These are phyloP conservation scores for Coracias cyanogaster DNA, from an alignment of 2,797 vertebrate species.

Conservation along the genomic window DNA sequence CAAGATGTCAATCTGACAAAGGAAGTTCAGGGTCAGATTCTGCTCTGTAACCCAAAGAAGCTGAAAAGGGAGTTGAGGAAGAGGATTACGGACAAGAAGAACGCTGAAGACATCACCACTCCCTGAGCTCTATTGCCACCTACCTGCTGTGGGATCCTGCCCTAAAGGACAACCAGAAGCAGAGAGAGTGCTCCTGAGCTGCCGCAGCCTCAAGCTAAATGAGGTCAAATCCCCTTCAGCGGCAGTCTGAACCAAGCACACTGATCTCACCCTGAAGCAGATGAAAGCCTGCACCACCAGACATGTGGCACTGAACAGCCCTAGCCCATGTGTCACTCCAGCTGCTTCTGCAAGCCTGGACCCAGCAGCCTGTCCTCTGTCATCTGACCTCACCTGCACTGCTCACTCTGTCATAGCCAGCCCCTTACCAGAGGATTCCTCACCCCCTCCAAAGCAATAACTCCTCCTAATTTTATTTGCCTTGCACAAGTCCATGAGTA, in stretches of 20 bases:
- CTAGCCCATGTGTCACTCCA: not conserved
- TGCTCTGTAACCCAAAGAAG: not conserved
- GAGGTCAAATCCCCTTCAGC: not conserved
- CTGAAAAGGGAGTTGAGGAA: not conserved
- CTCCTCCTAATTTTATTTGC: not conserved
- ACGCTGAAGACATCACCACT: rapidly evolving
- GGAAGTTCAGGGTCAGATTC: not conserved
- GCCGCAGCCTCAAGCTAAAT: not conserved
- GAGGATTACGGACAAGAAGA: not conserved
- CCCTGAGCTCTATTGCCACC: not conserved
- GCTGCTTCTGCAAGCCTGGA: not conserved
- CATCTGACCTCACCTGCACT: not conserved
- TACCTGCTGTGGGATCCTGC: not conserved
- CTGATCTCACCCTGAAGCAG: too few species aligned
- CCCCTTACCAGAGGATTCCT: not conserved
- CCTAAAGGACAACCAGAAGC: not conserved
- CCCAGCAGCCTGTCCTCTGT: not conserved
- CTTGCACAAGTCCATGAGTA: not conserved
- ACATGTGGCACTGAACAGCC: rapidly evolving
- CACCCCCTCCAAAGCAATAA: not conserved
- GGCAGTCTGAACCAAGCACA: not conserved
- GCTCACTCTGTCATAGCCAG: too few species aligned
- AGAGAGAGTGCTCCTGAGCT: not conserved
- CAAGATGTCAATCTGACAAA: not conserved
- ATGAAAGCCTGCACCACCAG: not conserved